phyloP scores from a whole-genome alignment of 2,113 vertebrate genomes.

The Tupaia chinensis region DNA sequence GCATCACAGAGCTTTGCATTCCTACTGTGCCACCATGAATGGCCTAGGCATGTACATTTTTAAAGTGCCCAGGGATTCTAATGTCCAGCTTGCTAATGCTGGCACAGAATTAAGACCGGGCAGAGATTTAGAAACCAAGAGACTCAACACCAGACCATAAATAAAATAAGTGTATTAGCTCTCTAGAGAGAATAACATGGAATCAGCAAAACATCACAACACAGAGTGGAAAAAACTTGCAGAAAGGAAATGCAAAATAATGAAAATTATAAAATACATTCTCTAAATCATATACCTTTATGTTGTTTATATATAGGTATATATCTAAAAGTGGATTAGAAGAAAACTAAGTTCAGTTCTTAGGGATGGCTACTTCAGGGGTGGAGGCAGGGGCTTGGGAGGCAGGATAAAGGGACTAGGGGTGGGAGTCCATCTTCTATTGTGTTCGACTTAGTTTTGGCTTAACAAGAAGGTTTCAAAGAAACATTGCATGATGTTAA shows the following conservation, averaged over 20 bases:
- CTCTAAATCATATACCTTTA: background rate
- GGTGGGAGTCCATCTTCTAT: rapidly evolving
- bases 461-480: slow-evolving; percentile 21
- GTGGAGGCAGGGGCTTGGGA: background rate
- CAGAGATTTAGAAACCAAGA: background rate
- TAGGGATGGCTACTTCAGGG: background rate
- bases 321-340: background rate
- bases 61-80: background rate
- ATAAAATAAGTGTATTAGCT: background rate
- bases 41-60: background rate
- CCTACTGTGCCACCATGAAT: too few species aligned
- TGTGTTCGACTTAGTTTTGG: background rate
- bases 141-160: background rate
- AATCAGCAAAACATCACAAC: background rate
- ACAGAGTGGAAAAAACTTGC: background rate
- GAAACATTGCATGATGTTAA: background rate
- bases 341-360: background rate
- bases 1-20: too few species aligned
- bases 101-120: background rate
- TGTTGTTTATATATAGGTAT: background rate
- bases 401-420: background rate
- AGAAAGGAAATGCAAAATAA: background rate
- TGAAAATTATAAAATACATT: background rate
- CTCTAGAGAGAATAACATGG: background rate
- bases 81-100: background rate